Evolutionary conservation across 2,888 invertebrate species (phyloP).

Genomic region (Drosophila setosimentum): DNA sequence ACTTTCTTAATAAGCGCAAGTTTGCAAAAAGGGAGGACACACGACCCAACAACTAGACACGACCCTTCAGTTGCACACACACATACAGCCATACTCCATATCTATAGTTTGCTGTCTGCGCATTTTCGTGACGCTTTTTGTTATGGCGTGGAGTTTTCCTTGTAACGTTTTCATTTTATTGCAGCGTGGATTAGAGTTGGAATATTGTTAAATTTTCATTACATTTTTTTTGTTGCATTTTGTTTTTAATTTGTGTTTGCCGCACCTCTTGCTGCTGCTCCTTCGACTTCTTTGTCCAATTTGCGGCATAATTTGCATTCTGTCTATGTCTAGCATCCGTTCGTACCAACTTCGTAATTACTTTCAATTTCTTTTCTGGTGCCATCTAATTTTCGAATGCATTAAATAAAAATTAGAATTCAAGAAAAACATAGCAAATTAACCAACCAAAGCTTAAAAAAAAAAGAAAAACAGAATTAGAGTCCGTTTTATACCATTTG

Average conservation of each 20-base stretch:
- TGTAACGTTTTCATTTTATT: slow-evolving; percentile 78
- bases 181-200: slow-evolving; percentile 77
- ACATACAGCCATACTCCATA: slow-evolving; percentile 21
- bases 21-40: slow-evolving; percentile 64
- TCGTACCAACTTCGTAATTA: background rate
- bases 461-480: background rate
- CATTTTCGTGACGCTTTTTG: slow-evolving; percentile 72
- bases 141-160: slow-evolving; percentile 59
- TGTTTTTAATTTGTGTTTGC: slow-evolving; percentile 50
- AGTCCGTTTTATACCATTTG: background rate
- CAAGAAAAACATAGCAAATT: background rate
- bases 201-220: slow-evolving; percentile 78
- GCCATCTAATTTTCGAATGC: slow-evolving; percentile 47
- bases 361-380: background rate
- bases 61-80: slow-evolving; percentile 5
- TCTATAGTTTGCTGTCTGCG: slow-evolving; percentile 62
- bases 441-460: slow-evolving; percentile 5
- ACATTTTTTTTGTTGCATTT: slow-evolving; percentile 46
- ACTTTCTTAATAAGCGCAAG: slow-evolving; percentile 79
- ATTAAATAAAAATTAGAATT: slow-evolving; percentile 26
- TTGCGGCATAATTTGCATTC: slow-evolving; percentile 47
- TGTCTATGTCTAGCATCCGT: slow-evolving; percentile 19
- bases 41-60: slow-evolving; percentile 3
- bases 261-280: slow-evolving; percentile 11
- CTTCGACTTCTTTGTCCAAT: slow-evolving; percentile 51